phyloP scores from a whole-genome alignment of 2,888 invertebrate species.

The Hedychridium roseum region DNA sequence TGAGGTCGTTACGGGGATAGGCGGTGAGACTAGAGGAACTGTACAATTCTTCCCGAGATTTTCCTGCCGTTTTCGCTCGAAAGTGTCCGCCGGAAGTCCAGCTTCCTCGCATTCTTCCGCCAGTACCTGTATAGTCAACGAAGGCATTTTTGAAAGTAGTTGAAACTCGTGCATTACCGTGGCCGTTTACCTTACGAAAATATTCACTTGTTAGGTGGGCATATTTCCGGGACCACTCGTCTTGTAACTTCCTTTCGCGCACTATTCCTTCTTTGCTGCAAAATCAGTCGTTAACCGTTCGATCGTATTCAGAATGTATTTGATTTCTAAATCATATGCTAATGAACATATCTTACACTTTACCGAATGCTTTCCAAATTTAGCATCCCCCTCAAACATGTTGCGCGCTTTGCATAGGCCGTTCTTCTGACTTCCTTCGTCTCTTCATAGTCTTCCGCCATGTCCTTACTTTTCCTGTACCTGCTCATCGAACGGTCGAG shows the following conservation, averaged over 20 bases:
- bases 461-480: slow-evolving; percentile 10
- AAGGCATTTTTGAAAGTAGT: slow-evolving; percentile 10
- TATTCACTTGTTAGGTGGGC: slow-evolving; percentile 41
- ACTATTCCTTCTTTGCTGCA: slow-evolving; percentile 48
- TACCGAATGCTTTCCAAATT: slow-evolving; percentile 45
- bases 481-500: background rate
- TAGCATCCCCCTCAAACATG: slow-evolving; percentile 31
- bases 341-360: background rate
- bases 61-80: slow-evolving; percentile 32
- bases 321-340: too few species aligned
- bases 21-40: slow-evolving; percentile 41
- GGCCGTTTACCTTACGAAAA: slow-evolving; percentile 40
- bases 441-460: slow-evolving; percentile 29
- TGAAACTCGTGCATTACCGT: slow-evolving; percentile 24
- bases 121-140: slow-evolving; percentile 42
- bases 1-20: slow-evolving; percentile 52
- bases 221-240: slow-evolving; percentile 43
- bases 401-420: slow-evolving; percentile 13
- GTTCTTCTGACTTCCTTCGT: slow-evolving; percentile 24
- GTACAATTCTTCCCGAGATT: slow-evolving; percentile 35
- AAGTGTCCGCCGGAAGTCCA: slow-evolving; percentile 40
- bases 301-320: too few species aligned
- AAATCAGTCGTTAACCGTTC: too few species aligned
- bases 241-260: slow-evolving; percentile 37
- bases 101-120: slow-evolving; percentile 44